Percentiles rank a stretch among this genome's conserved stretches.
phyloP scores from a whole-genome alignment of 2,888 invertebrate genomes.

The Cephus pygmeus region DNA sequence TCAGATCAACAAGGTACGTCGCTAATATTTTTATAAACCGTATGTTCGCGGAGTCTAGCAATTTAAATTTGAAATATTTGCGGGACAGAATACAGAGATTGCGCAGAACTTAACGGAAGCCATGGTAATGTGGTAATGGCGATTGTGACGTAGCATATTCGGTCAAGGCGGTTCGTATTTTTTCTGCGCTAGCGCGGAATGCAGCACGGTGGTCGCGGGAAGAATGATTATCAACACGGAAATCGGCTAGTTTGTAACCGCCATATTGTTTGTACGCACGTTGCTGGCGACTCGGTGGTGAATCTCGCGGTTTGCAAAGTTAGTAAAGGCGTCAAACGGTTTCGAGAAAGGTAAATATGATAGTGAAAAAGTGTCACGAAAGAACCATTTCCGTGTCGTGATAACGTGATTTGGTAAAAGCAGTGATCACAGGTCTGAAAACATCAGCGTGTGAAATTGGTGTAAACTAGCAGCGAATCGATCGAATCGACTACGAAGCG shows the following conservation, averaged over 20 bases:
- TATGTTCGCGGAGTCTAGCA: background rate
- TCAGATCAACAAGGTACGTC: background rate
- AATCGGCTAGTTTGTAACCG: constrained; percentile 48
- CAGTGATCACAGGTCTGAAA: background rate
- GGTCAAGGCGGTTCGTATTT: constrained; percentile 26
- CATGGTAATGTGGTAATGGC: background rate
- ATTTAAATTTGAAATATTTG: background rate
- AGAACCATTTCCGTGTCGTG: constrained; percentile 6
- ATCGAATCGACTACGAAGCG: constrained; percentile 27
- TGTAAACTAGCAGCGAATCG: constrained; percentile 24
- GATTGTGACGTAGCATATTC: constrained; percentile 12
- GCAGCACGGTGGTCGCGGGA: constrained; percentile 30
- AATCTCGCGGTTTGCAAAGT: constrained; percentile 22
- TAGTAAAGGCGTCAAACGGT: constrained; percentile 22
- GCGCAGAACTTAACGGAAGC: background rate
- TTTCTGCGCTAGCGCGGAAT: constrained; percentile 52
- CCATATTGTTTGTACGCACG: constrained; percentile 58
- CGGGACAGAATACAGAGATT: background rate
- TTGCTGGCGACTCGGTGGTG: constrained; percentile 36
- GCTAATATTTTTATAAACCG: background rate
- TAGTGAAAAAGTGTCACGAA: constrained; percentile 4
- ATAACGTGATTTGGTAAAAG: constrained; percentile 14
- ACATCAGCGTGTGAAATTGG: constrained; percentile 15
- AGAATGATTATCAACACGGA: constrained; percentile 54
- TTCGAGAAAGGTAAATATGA: constrained; percentile 31